phyloP scores from a whole-genome alignment of 2,113 vertebrate genomes.

The Perca schrenkii region DNA sequence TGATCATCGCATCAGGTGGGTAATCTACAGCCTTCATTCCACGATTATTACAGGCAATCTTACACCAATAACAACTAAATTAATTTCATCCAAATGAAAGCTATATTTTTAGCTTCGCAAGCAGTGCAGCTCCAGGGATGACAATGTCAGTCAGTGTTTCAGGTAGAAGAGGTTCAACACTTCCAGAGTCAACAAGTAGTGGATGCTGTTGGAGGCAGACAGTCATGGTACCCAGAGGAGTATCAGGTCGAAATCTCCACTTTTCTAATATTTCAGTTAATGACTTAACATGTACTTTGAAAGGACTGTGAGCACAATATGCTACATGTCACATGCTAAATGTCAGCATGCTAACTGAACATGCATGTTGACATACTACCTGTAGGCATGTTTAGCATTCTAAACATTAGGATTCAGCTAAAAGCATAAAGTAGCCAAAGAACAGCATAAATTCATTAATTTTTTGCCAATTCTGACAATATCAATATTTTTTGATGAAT shows the following conservation, averaged over 20 bases:
- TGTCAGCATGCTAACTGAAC: neutral
- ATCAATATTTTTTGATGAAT: neutral
- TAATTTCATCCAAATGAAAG: conserved; percentile 62
- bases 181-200: neutral
- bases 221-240: neutral
- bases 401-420: conserved; percentile 14
- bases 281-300: neutral
- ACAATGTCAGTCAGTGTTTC: neutral
- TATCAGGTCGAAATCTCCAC: neutral
- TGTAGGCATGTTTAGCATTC: neutral
- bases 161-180: neutral
- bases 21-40: conserved; percentile 26
- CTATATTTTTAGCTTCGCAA: conserved; percentile 29
- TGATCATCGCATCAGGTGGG: conserved; percentile 38
- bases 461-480: neutral
- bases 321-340: neutral
- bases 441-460: neutral
- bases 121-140: conserved; percentile 10
- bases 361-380: neutral
- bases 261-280: neutral
- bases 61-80: conserved; percentile 59
- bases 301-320: neutral
- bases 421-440: neutral
- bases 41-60: conserved; percentile 51
- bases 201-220: conserved; percentile 8